Base-by-base conservation (phyloP, 2,888 invertebrate species). In the Synergus itoensis region DNA sequence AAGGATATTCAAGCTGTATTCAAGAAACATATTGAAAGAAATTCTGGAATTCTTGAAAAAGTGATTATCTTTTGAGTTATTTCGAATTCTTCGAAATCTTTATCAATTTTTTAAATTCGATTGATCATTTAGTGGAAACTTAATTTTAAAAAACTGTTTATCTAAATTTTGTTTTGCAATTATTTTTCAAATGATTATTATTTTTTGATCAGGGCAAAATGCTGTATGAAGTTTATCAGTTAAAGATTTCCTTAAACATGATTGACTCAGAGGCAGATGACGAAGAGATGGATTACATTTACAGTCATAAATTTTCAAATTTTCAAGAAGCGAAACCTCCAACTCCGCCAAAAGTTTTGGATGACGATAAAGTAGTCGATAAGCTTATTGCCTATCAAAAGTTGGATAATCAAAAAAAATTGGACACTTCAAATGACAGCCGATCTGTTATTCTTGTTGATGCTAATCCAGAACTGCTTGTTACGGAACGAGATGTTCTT, bases 1-100 rank as follows among this genome's bases (percentile, higher is more conserved):
- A 90, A 92, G 75, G 94, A 94, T 82, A 91, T 95, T 79, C 91
- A 92, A 83, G 89, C 89, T 76, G 92, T 94, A 3, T 94, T 94
- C 82, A 91, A 92, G 67, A 92, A 92, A 78, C 94, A 94, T 85
- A 88, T 94, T 1, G 90, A 93, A 82, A 92, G 92, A 48, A 93
- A 94, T 86, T 92, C 91, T 81, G 88, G 89, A 43, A 85, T 89
- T 81, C 88, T 94, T 67, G 89, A 93, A 82, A 88, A 89, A 92
- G 94, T 94, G 77, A 84, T 79, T 53, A n/a, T 64, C 43, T 73
- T 75, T 78, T 78, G 0, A 21, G 3, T 18, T 21, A 40, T 43
- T 57, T 14, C 4, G 21, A 28, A 28, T 4, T 76, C 1, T 28
- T 76, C 7, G 4, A 21, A 14, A 9, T n/a, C 1, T 18, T 69